Evolutionary conservation across 2,113 vertebrate genomes (phyloP).

Genomic region (Manacus vitellinus): DNA sequence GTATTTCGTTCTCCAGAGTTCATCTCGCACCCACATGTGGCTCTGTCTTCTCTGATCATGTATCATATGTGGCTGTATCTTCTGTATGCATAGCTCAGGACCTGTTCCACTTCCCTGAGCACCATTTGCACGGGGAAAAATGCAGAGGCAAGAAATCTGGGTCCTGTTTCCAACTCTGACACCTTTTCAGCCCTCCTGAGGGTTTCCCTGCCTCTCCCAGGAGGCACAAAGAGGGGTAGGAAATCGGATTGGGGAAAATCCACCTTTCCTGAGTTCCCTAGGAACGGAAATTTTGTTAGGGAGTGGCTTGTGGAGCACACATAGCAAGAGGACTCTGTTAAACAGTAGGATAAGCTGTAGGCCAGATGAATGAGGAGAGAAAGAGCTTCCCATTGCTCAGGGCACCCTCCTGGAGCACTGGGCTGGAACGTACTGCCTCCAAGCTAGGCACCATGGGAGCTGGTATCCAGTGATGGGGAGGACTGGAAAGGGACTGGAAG

Average conservation of each 20-base stretch:
- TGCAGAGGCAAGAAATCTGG: neutral
- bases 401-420: too few relatives aligned
- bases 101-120: neutral
- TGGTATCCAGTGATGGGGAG: neutral
- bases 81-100: neutral
- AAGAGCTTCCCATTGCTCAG: neutral
- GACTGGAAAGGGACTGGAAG: neutral
- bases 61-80: neutral
- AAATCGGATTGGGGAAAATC: neutral
- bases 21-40: neutral
- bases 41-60: neutral
- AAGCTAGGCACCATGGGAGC: accelerated
- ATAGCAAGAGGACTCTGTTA: neutral
- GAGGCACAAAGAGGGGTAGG: accelerated
- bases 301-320: neutral
- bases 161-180: neutral
- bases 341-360: neutral
- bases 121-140: neutral
- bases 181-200: neutral
- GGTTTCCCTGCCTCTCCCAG: neutral
- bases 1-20: neutral
- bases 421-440: neutral
- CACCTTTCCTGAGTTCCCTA: neutral
- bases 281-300: neutral
- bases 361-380: neutral